Percentiles rank a stretch among this genome's conserved stretches.
These are phyloP conservation scores for Gymnogyps californianus DNA, from an alignment of 2,113 vertebrate species.

Conservation along the genomic window DNA sequence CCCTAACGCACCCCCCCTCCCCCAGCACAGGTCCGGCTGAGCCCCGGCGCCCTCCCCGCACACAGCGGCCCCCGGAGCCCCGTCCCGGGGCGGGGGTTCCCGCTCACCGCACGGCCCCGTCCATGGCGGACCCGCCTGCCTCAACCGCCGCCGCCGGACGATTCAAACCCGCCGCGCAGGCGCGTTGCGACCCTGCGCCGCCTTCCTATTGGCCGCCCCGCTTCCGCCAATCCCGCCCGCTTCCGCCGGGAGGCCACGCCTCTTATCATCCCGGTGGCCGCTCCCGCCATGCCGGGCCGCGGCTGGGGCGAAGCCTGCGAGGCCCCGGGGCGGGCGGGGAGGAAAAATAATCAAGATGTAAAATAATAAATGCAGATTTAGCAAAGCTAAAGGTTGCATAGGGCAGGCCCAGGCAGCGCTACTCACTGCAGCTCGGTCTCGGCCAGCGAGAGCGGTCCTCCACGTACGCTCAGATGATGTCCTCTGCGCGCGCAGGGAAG, in stretches of 20 bases:
- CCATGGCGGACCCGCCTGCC: not conserved
- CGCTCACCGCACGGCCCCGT: not conserved
- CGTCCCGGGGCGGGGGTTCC: no score
- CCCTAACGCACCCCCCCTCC: no score
- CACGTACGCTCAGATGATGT: no score
- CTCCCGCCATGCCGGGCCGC: no score
- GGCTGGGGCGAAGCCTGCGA: no score
- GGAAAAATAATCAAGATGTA: accelerated
- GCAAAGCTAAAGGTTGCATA: not conserved
- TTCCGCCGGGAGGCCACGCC: not conserved
- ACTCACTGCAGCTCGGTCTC: not conserved
- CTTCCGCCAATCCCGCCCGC: not conserved
- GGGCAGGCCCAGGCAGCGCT: not conserved
- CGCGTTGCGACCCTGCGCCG: accelerated
- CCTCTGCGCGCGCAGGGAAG: no score
- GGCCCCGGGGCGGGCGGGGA: no score
- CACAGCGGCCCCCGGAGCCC: no score
- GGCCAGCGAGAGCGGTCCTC: no score
- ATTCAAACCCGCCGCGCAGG: not conserved
- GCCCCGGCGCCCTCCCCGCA: not conserved
- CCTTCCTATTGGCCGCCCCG: not conserved
- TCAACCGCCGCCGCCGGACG: not conserved
- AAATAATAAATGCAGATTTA: no score
- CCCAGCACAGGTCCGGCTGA: not conserved
- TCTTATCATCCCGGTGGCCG: accelerated